These are phyloP conservation scores for Dendroctonus valens DNA, from an alignment of 1,140 invertebrate genomes.

Conservation along the genomic window DNA sequence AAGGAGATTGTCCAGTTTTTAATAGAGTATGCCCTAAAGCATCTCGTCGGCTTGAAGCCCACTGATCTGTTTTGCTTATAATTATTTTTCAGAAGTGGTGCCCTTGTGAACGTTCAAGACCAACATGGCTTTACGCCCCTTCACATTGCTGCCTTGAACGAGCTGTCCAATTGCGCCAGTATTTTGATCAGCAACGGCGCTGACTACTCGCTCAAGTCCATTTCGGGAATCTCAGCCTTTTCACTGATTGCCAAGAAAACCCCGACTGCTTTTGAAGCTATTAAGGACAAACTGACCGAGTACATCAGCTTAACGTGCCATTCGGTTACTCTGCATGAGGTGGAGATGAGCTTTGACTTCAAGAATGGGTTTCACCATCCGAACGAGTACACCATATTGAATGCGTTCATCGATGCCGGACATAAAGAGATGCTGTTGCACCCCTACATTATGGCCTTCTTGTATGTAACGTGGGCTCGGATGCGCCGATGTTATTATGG, in stretches of 20 bases:
- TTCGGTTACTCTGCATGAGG: slow-evolving; percentile 70
- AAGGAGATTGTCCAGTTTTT: slow-evolving; percentile 19
- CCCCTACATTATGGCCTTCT: slow-evolving; percentile 76
- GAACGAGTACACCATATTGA: slow-evolving; percentile 74
- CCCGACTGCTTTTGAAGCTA: slow-evolving; percentile 71
- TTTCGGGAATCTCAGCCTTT: slow-evolving; percentile 75
- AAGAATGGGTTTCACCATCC: slow-evolving; percentile 72
- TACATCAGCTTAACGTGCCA: slow-evolving; percentile 73
- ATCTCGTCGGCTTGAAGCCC: no score
- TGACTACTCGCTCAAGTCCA: slow-evolving; percentile 77
- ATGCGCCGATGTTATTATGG: slow-evolving; percentile 81
- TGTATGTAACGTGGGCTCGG: slow-evolving; percentile 83
- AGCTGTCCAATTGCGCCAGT: slow-evolving; percentile 75
- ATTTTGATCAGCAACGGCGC: slow-evolving; percentile 78
- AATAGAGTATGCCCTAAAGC: slow-evolving; percentile 9
- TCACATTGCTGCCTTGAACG: slow-evolving; percentile 81
- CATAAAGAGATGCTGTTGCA: slow-evolving; percentile 78
- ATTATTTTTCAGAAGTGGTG: slow-evolving; percentile 55
- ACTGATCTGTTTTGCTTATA: no score
- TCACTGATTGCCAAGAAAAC: slow-evolving; percentile 79
- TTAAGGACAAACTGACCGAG: slow-evolving; percentile 71
- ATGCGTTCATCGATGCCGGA: slow-evolving; percentile 77
- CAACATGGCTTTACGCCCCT: slow-evolving; percentile 85
- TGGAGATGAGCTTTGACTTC: slow-evolving; percentile 76
- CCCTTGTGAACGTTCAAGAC: slow-evolving; percentile 80